Conservation (phyloP, 2,888 invertebrate species). For the Drosophila mimetica region DNA sequence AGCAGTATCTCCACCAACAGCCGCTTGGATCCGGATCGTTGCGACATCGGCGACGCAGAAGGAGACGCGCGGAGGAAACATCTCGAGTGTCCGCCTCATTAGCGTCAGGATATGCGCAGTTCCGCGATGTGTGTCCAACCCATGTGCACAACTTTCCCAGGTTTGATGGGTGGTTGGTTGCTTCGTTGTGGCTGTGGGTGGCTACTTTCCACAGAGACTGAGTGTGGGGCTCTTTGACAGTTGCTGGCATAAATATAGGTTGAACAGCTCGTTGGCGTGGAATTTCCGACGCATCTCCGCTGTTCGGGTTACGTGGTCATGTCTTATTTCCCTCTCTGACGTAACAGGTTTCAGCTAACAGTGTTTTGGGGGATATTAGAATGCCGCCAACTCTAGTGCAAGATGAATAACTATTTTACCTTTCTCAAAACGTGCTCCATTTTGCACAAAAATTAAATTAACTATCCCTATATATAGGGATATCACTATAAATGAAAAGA, state of each 20-base stretch:
- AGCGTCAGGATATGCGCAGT: conserved; percentile 50
- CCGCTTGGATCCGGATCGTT: conserved; percentile 4
- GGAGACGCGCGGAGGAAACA: conserved; percentile 7
- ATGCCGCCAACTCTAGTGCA: too few species aligned
- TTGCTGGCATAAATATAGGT: conserved; percentile 49
- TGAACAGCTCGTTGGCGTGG: conserved; percentile 43
- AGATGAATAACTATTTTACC: too few species aligned
- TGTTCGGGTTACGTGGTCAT: not conserved
- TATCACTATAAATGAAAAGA: too few species aligned
- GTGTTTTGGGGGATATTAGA: too few species aligned
- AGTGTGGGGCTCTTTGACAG: conserved; percentile 41
- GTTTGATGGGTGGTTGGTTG: conserved; percentile 57
- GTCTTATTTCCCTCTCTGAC: too few species aligned
- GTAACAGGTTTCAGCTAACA: too few species aligned
- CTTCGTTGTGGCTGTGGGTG: not conserved
- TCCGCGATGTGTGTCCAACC: conserved; percentile 69
- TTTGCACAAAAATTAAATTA: too few species aligned
- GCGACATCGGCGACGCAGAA: conserved; percentile 33
- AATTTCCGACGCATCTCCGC: conserved; percentile 65
- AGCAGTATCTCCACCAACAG: conserved; percentile 36
- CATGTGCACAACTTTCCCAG: conserved; percentile 77
- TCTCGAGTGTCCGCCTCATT: conserved; percentile 40
- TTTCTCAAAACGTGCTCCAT: too few species aligned
- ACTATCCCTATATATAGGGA: too few species aligned
- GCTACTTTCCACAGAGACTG: not conserved